Base-by-base conservation (phyloP, 2,797 vertebrate genomes). In the Galagoides demidoff region DNA sequence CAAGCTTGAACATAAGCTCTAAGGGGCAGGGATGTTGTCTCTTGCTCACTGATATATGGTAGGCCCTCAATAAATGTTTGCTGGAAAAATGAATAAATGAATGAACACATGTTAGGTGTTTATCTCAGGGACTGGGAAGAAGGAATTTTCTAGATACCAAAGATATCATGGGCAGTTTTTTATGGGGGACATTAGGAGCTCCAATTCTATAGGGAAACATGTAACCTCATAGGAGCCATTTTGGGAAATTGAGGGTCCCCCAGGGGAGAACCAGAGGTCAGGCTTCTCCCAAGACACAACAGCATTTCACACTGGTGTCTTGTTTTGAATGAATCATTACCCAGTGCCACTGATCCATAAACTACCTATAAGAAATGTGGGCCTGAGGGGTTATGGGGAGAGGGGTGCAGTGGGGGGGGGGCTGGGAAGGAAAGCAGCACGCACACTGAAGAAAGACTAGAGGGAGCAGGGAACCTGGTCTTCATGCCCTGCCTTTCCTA, bases 361-460 rank as follows among this genome's bases (percentile, higher is more conserved):
- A 31, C 13, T 25, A 29, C 52, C 16, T 27, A 11, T 4, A 49
- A 9, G 0, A 6, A 6, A 45, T 0, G 3, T 17, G 79, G 76
- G 88, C 59, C 39, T 19, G 64, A 29, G 39, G 64, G 49, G 11
- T 1, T 8, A 14, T 45, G 43, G 55, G n/a, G 37, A 73, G 13
- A 68, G 83, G 29, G 19, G 61, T 96, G 92, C 95, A 39, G n/a
- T n/a, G n/a, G 39, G 39, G 91, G 17, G 85, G 88, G 25, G 70
- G 97, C 85, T 95, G 89, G 89, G 97, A 16, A 95, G 87, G 94
- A 96, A 78, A 96, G 70, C 87, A 81, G 70, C 63, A 85, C 85
- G 94, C 94, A 74, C 92, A 78, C 52, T 29, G 59, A 71, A 95
- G 63, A 29, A 74, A 77, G 84, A 90, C 55, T 66, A n/a, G 19